Percentiles rank a stretch among this genome's conserved stretches.
These are phyloP conservation scores for Mesocentrotus franciscanus DNA, from an alignment of 53 echinoderm and acorn worm species.

Conservation along the genomic window DNA sequence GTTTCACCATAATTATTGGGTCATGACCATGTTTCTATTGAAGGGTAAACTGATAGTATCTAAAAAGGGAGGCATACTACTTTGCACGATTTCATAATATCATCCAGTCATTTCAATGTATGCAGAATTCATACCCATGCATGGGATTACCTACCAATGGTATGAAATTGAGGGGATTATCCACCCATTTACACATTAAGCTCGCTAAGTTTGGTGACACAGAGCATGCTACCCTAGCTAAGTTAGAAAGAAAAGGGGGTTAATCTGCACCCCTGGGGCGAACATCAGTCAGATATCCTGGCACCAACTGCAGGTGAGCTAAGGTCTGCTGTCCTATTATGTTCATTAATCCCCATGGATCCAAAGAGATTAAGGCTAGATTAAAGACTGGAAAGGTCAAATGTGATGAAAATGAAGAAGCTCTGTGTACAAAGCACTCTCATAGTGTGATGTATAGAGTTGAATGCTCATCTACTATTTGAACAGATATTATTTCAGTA, in stretches of 20 bases:
- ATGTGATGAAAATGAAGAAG: not conserved
- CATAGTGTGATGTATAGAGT: not conserved
- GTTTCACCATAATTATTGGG: not conserved
- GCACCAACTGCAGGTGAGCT: conserved; percentile 8
- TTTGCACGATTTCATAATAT: not conserved
- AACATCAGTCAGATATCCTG: not conserved
- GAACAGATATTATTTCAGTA: not conserved
- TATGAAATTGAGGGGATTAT: not conserved
- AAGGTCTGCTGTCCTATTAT: not conserved
- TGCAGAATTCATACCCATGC: not conserved
- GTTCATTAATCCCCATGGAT: conserved; percentile 16
- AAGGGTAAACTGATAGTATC: not conserved
- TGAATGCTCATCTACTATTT: not conserved
- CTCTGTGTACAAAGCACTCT: not conserved
- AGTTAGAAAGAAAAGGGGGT: not conserved
- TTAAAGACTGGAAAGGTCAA: conserved; percentile 24
- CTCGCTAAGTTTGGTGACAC: not conserved
- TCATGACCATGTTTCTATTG: not conserved
- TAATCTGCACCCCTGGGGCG: not conserved
- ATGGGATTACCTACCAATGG: not conserved
- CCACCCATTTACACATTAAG: not conserved
- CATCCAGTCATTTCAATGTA: not conserved
- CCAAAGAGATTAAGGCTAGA: not conserved
- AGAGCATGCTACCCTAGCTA: not conserved
- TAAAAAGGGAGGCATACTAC: not conserved